These are phyloP conservation scores for Formicarius rufipectus DNA, from an alignment of 2,113 vertebrate species.

Conservation along the genomic window DNA sequence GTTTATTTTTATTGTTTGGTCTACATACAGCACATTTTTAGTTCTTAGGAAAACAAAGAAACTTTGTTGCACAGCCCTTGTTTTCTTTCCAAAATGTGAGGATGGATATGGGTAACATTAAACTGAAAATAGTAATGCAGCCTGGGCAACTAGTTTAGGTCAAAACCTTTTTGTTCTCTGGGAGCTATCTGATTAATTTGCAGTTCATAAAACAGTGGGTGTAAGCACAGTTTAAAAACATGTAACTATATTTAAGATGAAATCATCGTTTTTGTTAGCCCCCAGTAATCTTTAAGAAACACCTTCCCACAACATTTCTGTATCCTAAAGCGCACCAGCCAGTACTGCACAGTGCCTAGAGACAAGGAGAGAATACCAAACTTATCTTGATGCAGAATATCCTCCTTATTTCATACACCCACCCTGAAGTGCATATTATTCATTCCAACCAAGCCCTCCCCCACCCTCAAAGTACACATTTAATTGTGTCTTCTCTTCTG, in stretches of 20 bases:
- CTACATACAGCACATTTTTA: constrained; percentile 78
- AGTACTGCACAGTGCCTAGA: constrained; percentile 46
- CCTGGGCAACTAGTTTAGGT: constrained; percentile 65
- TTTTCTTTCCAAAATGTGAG: constrained; percentile 74
- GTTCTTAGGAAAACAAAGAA: constrained; percentile 77
- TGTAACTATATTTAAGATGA: constrained; percentile 67
- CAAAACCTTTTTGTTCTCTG: constrained; percentile 70
- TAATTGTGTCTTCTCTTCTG: constrained; percentile 58
- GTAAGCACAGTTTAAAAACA: constrained; percentile 67
- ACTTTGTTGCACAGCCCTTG: constrained; percentile 74
- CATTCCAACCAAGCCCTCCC: constrained; percentile 48
- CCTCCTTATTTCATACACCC: constrained; percentile 61
- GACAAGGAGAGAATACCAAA: constrained; percentile 61
- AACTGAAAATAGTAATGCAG: constrained; percentile 74
- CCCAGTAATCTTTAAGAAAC: constrained; percentile 64
- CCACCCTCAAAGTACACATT: constrained; percentile 28
- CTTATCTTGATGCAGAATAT: constrained; percentile 54
- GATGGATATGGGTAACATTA: constrained; percentile 69
- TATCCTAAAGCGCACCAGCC: constrained; percentile 62
- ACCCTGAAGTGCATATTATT: constrained; percentile 57
- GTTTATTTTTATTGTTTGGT: constrained; percentile 85
- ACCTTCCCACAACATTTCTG: constrained; percentile 63
- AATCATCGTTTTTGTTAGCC: constrained; percentile 63
- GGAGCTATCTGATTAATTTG: constrained; percentile 68
- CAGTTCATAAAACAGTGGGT: constrained; percentile 61